Percentiles rank a stretch among this genome's conserved stretches.
phyloP scores from a whole-genome alignment of 2,888 invertebrate species.

The Cryptus viduatorius region DNA sequence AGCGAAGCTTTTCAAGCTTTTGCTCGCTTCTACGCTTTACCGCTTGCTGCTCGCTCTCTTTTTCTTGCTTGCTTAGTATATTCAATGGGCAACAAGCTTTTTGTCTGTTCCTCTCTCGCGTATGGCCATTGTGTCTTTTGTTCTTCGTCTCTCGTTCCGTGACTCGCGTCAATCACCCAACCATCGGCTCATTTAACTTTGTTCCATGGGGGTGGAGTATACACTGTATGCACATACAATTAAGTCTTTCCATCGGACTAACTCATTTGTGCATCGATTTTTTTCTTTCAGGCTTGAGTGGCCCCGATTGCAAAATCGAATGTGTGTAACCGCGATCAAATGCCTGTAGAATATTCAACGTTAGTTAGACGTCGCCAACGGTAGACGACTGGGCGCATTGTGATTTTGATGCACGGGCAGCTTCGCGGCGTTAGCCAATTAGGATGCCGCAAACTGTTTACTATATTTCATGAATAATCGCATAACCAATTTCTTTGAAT shows the following conservation, averaged over 20 bases:
- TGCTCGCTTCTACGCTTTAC: constrained; percentile 31
- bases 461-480: background rate
- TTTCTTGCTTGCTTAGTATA: constrained; percentile 49
- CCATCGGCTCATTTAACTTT: constrained; percentile 55
- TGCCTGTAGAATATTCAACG: constrained; percentile 9
- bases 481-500: background rate
- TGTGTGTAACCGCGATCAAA: constrained; percentile 7
- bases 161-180: constrained; percentile 55
- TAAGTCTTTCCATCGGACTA: constrained; percentile 68
- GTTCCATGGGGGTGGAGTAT: constrained; percentile 45
- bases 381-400: background rate
- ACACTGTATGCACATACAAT: constrained; percentile 64
- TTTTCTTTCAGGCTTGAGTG: constrained; percentile 3
- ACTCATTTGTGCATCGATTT: constrained; percentile 58
- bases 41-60: constrained; percentile 25
- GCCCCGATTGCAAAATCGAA: constrained; percentile 31
- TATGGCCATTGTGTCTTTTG: constrained; percentile 37
- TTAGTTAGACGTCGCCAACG: no score
- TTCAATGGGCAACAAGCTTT: constrained; percentile 44
- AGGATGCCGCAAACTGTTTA: background rate
- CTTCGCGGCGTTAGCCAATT: background rate
- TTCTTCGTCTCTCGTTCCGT: constrained; percentile 53
- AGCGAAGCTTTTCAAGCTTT: constrained; percentile 54
- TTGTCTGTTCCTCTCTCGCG: constrained; percentile 10
- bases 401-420: background rate